phyloP scores from a whole-genome alignment of 2,888 invertebrate genomes.

The Chouioia cunea region DNA sequence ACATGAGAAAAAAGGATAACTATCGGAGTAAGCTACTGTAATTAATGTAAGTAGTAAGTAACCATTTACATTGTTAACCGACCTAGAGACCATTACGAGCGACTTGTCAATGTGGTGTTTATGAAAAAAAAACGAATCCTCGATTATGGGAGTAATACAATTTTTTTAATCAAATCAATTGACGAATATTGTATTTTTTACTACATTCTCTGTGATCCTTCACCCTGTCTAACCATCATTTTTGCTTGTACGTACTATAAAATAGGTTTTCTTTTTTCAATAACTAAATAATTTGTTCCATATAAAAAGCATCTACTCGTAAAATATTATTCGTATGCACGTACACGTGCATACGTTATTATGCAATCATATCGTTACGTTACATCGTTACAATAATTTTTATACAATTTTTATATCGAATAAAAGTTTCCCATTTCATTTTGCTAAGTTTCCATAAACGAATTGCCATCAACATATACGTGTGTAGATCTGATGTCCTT shows the following conservation, averaged over 20 bases:
- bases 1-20: conserved; percentile 43
- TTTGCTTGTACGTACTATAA: background rate
- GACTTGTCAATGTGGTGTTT: conserved; percentile 58
- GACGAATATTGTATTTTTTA: conserved; percentile 9
- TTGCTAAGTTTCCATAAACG: conserved; percentile 11
- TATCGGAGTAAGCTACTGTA: conserved; percentile 54
- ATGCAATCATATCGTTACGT: conserved; percentile 34
- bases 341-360: background rate
- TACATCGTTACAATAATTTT: conserved; percentile 34
- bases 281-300: conserved; percentile 20
- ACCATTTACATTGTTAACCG: conserved; percentile 59
- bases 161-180: conserved; percentile 45
- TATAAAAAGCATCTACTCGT: conserved; percentile 44
- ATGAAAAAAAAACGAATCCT: conserved; percentile 53
- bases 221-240: background rate
- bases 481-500: conserved; percentile 29
- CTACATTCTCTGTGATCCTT: background rate
- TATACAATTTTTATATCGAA: conserved; percentile 35
- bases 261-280: background rate
- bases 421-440: conserved; percentile 28
- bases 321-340: conserved; percentile 37
- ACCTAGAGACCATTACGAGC: conserved; percentile 58
- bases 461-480: conserved; percentile 7
- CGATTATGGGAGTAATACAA: conserved; percentile 57
- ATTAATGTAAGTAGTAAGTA: conserved; percentile 59